Evolutionary conservation across 1,140 invertebrate species (phyloP).

Genomic region (Scaptomyza hsui): DNA sequence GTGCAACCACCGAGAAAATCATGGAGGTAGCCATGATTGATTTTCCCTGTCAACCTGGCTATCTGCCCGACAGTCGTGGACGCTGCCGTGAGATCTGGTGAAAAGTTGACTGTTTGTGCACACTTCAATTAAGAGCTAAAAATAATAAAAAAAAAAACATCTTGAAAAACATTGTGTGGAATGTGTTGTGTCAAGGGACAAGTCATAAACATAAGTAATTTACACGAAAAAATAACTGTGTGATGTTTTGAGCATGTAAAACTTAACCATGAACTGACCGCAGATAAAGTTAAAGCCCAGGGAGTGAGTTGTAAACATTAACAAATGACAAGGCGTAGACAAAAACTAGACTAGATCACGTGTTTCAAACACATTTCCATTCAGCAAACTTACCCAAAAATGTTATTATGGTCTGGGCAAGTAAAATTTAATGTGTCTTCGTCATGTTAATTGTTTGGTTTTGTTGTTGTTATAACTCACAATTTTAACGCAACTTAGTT

Average conservation of each 20-base stretch:
- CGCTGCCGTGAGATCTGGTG: constrained; percentile 81
- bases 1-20: constrained; percentile 35
- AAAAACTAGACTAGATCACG: constrained; percentile 52
- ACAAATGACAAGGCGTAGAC: constrained; percentile 70
- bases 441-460: constrained; percentile 77
- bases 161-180: background rate
- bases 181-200: constrained; percentile 39
- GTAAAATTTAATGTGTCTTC: constrained; percentile 77
- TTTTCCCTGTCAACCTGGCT: constrained; percentile 79
- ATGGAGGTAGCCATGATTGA: constrained; percentile 80
- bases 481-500: constrained; percentile 76
- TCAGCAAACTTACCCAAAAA: constrained; percentile 34
- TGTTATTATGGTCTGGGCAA: constrained; percentile 49
- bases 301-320: constrained; percentile 67
- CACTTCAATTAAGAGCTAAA: background rate
- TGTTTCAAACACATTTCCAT: constrained; percentile 71
- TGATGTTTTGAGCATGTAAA: constrained; percentile 58
- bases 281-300: constrained; percentile 8
- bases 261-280: background rate
- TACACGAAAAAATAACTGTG: constrained; percentile 62
- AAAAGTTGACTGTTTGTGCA: background rate
- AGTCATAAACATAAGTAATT: constrained; percentile 70
- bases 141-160: constrained; percentile 29
- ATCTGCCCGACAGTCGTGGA: constrained; percentile 72
- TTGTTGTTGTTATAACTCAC: constrained; percentile 76